Percentiles rank a stretch among this genome's conserved stretches.
These are phyloP conservation scores for Rhinolophus ferrumequinum DNA, from an alignment of 2,113 vertebrate genomes.

Conservation along the genomic window DNA sequence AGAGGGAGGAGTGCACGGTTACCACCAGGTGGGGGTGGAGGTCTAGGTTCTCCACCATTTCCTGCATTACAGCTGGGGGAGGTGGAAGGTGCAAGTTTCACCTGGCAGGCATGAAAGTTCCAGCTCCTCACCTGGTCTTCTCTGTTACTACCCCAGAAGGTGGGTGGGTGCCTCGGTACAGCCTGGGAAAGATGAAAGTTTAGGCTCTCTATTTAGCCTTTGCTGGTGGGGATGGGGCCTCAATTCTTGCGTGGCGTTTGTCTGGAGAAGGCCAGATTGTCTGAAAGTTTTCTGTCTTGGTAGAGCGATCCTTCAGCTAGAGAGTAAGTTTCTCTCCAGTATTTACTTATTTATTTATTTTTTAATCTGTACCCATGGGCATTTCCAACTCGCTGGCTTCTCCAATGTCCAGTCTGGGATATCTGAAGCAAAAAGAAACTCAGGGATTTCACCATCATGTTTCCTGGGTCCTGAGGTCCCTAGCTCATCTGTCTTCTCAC, in stretches of 20 bases:
- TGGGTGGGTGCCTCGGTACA: not conserved
- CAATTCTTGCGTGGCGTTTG: not conserved
- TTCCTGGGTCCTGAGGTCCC: not conserved
- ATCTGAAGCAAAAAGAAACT: not conserved
- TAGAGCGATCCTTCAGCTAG: not conserved
- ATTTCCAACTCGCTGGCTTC: not conserved
- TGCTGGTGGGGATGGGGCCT: not conserved
- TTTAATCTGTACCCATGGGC: not conserved
- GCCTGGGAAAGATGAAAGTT: not conserved
- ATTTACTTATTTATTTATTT: not conserved
- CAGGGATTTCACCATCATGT: not conserved
- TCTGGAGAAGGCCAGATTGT: not conserved
- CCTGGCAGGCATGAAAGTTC: not conserved
- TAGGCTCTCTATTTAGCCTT: not conserved
- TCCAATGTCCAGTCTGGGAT: not conserved
- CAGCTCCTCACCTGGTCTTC: not conserved
- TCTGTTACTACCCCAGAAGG: not conserved
- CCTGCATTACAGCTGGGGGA: not conserved
- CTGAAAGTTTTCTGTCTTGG: not conserved
- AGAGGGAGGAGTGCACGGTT: not conserved
- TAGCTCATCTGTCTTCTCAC: not conserved
- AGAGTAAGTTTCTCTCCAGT: not conserved
- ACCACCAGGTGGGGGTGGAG: not conserved
- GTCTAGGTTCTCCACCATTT: not conserved
- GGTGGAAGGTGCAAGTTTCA: not conserved